phyloP scores from a whole-genome alignment of 2,113 vertebrate species.

The Nicator chloris region DNA sequence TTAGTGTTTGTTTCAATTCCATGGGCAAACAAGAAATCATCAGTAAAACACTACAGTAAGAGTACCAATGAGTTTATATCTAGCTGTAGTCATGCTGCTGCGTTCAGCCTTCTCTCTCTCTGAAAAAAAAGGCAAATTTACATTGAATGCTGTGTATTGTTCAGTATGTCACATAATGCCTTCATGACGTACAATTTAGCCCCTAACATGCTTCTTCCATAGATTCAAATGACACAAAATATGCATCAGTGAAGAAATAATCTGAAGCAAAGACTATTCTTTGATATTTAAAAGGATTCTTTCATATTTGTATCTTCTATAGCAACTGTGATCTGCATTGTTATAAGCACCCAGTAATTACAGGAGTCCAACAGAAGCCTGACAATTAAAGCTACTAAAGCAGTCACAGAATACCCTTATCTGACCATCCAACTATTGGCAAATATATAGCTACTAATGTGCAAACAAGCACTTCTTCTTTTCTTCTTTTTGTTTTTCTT shows the following conservation, averaged over 20 bases:
- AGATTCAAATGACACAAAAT: neutral
- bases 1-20: neutral
- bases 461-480: neutral
- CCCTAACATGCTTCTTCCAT: neutral
- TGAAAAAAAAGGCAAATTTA: too few species aligned
- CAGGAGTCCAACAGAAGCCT: neutral
- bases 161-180: neutral
- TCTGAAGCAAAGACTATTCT: neutral
- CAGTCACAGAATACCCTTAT: neutral
- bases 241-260: neutral
- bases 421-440: neutral
- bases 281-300: neutral
- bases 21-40: neutral
- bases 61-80: neutral
- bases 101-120: neutral
- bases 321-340: neutral
- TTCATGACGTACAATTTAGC: neutral
- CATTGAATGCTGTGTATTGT: neutral
- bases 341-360: neutral
- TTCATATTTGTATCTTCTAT: neutral
- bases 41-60: neutral
- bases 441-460: neutral
- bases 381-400: neutral
- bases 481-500: too few species aligned
- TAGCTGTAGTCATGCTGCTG: neutral